Evolutionary conservation across 2,113 vertebrate genomes (phyloP), one percentile per base, ranked within the genome.

Genomic region (Tursiops truncatus): DNA sequence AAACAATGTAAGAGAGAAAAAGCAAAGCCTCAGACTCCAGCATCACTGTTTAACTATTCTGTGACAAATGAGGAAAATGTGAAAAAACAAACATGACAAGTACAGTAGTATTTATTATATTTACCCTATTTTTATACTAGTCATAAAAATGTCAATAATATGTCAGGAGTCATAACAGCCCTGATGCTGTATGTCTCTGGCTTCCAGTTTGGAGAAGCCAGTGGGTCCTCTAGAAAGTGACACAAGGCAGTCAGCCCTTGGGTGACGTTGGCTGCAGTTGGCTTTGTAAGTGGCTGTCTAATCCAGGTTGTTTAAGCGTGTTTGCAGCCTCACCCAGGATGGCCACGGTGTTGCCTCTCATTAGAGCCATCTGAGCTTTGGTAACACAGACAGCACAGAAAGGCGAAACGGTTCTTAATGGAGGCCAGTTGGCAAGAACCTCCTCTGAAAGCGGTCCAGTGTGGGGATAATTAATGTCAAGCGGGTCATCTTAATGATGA

Each of bases 311-410:
- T 47, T 28, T 28, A 65, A 63, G 38, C 9, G 3, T 7, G 8
- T 82, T 41, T 63, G 74, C 26, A 62, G 14, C 28, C 47, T 67
- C 13, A 13, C 28, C 47, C 5, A 7, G 58, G 62, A 17, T 47
- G 44, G 47, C 70, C 23, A 0, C 15, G 63, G 8, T 53, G 26
- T 63, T 79, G 18, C 25, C n/a, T 56, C 62, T 41, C 26, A 23
- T 92, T 80, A 58, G 70, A 3, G 38, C 50, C 17, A 20, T 70
- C 60, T 73, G 26, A 91, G 60, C 50, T 62, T n/a, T 44, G 63
- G 33, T 26, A 84, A n/a, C n/a, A 53, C 70, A 93, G 70, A 81
- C 70, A 91, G n/a, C 56, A 62, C 71, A 88, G 44, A 91, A 96
- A 93, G 41, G n/a, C 38, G 20, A 58, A 62, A 20, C 21, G 44